Conservation (phyloP, 2,888 invertebrate species). For the Scaptomyza parva region DNA sequence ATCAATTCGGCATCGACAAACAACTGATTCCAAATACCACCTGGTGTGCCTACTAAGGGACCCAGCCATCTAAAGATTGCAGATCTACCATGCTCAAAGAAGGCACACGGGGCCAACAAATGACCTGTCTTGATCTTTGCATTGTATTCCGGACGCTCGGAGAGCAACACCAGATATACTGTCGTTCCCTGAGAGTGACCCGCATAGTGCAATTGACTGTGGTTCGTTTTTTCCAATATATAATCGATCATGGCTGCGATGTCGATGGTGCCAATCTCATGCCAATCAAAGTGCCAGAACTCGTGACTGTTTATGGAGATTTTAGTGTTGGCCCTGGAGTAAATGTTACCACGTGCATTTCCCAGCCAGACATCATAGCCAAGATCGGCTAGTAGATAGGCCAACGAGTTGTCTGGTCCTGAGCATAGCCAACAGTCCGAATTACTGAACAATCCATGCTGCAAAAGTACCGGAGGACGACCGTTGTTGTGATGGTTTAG, state of each 20-base stretch:
- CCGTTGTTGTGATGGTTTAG: slow-evolving; percentile 72
- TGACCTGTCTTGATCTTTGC: slow-evolving; percentile 77
- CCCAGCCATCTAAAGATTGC: slow-evolving; percentile 83
- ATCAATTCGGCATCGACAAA: slow-evolving; percentile 72
- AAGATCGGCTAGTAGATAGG: slow-evolving; percentile 81
- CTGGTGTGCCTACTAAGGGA: slow-evolving; percentile 78
- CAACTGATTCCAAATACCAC: slow-evolving; percentile 65
- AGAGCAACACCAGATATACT: slow-evolving; percentile 70
- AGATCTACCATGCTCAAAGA: slow-evolving; percentile 86
- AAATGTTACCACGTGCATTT: slow-evolving; percentile 82
- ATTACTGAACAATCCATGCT: slow-evolving; percentile 85
- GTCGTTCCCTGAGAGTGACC: slow-evolving; percentile 84
- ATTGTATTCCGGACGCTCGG: slow-evolving; percentile 78
- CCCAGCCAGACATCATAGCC: slow-evolving; percentile 84
- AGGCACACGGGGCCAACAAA: slow-evolving; percentile 82
- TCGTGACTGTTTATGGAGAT: slow-evolving; percentile 74
- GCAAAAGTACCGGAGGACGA: slow-evolving; percentile 85
- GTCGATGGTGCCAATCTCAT: slow-evolving; percentile 92
- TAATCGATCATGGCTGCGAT: slow-evolving; percentile 81
- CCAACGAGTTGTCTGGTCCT: slow-evolving; percentile 78
- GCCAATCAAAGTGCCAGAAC: slow-evolving; percentile 88
- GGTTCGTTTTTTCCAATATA: slow-evolving; percentile 61
- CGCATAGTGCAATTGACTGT: slow-evolving; percentile 71
- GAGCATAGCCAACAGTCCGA: slow-evolving; percentile 79
- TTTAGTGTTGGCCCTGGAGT: slow-evolving; percentile 76